Base-by-base conservation (phyloP, 2,797 vertebrate species). In the Chrysocyon brachyurus region DNA sequence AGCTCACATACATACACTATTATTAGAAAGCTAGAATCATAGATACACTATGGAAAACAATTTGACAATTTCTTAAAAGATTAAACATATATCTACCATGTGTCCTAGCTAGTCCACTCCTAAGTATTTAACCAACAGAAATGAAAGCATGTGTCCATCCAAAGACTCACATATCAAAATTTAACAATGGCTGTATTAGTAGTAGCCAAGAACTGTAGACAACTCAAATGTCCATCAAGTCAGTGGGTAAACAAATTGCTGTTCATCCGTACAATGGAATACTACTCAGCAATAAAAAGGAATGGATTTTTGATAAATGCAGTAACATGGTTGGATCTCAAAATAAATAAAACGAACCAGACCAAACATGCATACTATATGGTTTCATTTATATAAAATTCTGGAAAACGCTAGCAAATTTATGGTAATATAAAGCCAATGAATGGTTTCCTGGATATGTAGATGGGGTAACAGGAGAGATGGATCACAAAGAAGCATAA, bases 271-370 rank as follows among this genome's bases (percentile, higher is more conserved):
- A 78, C 87, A 91, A 52, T 79, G 79, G n/a, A 96, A 84, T 92
- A 92, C 15, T 64, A 91, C 9, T 90, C 7, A 86, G 17, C 21
- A 84, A 54, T 88, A 46, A 92, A 97, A 95, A 95, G 72, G 33
- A 94, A 77, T 79, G 33, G 19, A 52, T 22, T 90, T 94, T 87
- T 87, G 16, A 66, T 82, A 90, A 84, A 91, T 83, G 21, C 31
- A n/a, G 0, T 92, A 68, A 59, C 22, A n/a, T 54, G 26, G 8
- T 15, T 90, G 54, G 33, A 72, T 95, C 56, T 88, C 59, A 82
- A 79, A 77, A 77, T 90, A 88, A 87, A 57, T 79, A 66, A 73
- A 59, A 89, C 82, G 12, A 89, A 49, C 31, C 24, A 86, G 40
- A 56, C 15, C 28, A 94, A 79, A 82, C 56, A 63, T 82, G 59